phyloP scores from a whole-genome alignment of 2,888 invertebrate species.

The Rhamphomyia laevipes region DNA sequence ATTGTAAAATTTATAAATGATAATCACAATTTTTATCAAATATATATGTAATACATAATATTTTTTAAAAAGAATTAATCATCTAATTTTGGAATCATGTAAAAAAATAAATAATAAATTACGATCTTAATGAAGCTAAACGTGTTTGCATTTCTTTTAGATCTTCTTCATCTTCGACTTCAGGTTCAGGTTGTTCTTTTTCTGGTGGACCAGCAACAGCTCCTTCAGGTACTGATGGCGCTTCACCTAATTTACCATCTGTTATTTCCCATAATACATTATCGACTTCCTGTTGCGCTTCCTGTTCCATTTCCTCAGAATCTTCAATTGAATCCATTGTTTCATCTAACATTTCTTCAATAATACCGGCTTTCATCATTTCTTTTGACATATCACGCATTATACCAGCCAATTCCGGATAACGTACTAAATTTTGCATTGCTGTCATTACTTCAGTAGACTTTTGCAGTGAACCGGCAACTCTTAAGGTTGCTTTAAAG shows the following conservation, averaged over 20 bases:
- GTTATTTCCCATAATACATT: conserved; percentile 86
- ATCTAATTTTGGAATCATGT: too few relatives aligned
- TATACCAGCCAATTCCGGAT: conserved; percentile 88
- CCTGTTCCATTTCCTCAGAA: conserved; percentile 91
- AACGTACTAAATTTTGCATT: conserved; percentile 82
- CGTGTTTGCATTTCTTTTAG: conserved; percentile 87
- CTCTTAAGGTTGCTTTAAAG: conserved; percentile 73
- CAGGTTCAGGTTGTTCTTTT: conserved; percentile 41
- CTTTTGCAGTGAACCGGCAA: conserved; percentile 85
- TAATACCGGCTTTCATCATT: conserved; percentile 98
- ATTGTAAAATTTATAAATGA: background rate
- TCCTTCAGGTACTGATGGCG: conserved; percentile 67
- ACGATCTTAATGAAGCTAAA: conserved; percentile 78
- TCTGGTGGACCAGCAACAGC: conserved; percentile 46
- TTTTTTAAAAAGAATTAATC: too few relatives aligned
- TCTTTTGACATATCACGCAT: conserved; percentile 98
- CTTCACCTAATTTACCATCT: conserved; percentile 83
- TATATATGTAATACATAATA: too few relatives aligned
- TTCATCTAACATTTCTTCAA: conserved; percentile 98
- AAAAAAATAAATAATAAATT: conserved; percentile 28
- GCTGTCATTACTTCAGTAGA: conserved; percentile 98
- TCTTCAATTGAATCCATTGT: conserved; percentile 89
- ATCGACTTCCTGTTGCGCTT: conserved; percentile 86
- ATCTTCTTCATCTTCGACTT: conserved; percentile 58
- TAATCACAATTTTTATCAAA: background rate